Conservation (phyloP, 2,797 vertebrate species). For the Lophius americanus region DNA sequence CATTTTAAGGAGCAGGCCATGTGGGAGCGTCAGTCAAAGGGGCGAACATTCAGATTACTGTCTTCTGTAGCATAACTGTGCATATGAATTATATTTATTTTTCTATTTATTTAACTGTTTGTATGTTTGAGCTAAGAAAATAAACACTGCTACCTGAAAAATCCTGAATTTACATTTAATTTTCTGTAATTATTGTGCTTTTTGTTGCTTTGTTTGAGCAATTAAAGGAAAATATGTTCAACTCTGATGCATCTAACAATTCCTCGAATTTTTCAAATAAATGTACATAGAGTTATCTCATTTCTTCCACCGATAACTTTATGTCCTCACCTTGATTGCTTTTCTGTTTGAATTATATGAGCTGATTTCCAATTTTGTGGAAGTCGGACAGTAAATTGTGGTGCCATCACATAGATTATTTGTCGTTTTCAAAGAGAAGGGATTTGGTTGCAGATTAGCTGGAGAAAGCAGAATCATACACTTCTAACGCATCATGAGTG, state of each 20-base stretch:
- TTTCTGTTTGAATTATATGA: too few species aligned
- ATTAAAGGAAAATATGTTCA: neutral
- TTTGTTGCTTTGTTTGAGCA: slow-evolving; percentile 14
- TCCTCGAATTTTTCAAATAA: too few species aligned
- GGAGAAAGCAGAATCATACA: too few species aligned
- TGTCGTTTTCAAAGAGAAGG: too few species aligned
- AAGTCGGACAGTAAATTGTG: too few species aligned
- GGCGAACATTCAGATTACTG: neutral
- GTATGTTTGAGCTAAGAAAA: slow-evolving; percentile 5
- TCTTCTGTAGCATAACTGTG: slow-evolving; percentile 1
- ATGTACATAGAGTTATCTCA: too few species aligned
- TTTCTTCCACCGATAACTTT: too few species aligned
- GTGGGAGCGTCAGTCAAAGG: neutral
- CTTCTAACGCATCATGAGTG: too few species aligned
- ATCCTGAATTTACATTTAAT: neutral
- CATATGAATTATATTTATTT: slow-evolving; percentile 39
- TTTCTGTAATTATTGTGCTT: neutral
- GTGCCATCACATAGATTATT: too few species aligned
- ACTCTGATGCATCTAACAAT: neutral
- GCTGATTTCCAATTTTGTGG: too few species aligned
- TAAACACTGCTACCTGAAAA: neutral
- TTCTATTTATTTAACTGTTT: slow-evolving; percentile 30
- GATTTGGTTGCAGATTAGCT: too few species aligned
- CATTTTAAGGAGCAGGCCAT: neutral
- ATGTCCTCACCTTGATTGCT: too few species aligned